Evolutionary conservation across 2,888 invertebrate species (phyloP).

Genomic region (Labia minor): DNA sequence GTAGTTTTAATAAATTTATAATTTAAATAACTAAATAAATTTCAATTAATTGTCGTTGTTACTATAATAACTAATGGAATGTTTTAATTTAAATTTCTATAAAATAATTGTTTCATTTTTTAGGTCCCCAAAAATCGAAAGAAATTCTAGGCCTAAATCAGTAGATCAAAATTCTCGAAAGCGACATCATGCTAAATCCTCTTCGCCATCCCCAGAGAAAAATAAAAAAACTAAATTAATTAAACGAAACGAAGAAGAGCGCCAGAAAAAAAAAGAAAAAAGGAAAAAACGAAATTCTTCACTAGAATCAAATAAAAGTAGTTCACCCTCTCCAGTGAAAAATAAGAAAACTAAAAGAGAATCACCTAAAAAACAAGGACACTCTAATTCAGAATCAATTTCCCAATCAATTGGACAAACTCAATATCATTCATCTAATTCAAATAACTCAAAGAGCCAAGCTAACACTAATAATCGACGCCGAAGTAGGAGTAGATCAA

Average conservation of each 20-base stretch:
- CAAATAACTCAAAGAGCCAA: slow-evolving; percentile 18
- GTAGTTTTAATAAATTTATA: too few relatives aligned
- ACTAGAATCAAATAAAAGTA: background rate
- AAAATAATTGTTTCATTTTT: too few relatives aligned
- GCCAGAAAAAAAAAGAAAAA: slow-evolving; percentile 21
- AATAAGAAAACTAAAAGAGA: background rate
- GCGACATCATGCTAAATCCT: background rate
- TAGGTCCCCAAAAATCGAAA: background rate
- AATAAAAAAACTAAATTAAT: slow-evolving; percentile 9
- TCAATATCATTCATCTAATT: background rate
- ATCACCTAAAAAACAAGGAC: slow-evolving; percentile 8
- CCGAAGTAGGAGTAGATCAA: slow-evolving; percentile 19
- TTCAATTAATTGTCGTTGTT: too few relatives aligned
- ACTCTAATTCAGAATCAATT: background rate
- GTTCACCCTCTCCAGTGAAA: slow-evolving; percentile 6
- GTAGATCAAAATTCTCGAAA: background rate
- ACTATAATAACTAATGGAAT: too few relatives aligned
- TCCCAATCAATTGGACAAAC: background rate
- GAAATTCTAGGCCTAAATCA: background rate
- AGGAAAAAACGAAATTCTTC: slow-evolving; percentile 18
- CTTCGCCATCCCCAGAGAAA: slow-evolving; percentile 16
- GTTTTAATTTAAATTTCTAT: too few relatives aligned
- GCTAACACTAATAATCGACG: slow-evolving; percentile 19
- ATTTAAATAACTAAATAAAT: background rate
- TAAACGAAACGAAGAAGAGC: slow-evolving; percentile 23